phyloP scores from a whole-genome alignment of 2,797 vertebrate species.

The Nasua narica region DNA sequence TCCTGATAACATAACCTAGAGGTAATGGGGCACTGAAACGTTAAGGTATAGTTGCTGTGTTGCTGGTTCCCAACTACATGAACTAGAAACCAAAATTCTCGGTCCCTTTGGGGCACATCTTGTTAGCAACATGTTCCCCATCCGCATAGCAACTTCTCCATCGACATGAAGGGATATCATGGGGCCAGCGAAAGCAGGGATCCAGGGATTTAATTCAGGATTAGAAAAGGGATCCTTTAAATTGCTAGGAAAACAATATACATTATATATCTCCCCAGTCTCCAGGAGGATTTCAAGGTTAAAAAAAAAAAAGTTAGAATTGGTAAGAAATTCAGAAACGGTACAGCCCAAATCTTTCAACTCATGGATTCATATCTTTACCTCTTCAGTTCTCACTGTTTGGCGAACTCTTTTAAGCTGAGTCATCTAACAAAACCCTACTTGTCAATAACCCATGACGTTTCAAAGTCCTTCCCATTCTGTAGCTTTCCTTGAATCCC shows the following conservation, averaged over 20 bases:
- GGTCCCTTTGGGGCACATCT: neutral
- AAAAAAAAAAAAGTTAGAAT: neutral
- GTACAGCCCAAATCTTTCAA: neutral
- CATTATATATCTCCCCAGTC: neutral
- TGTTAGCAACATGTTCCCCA: neutral
- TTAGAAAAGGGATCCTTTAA: neutral
- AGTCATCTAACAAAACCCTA: neutral
- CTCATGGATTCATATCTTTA: neutral
- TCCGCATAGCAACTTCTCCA: neutral
- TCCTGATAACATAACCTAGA: neutral
- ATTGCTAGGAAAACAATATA: neutral
- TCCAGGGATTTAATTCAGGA: neutral
- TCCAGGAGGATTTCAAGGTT: neutral
- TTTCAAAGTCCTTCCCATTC: neutral
- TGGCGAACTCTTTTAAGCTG: neutral
- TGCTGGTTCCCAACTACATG: neutral
- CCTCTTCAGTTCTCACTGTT: neutral
- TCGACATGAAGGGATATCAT: neutral
- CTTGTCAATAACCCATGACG: neutral
- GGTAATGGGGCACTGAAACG: neutral
- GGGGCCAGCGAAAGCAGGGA: neutral
- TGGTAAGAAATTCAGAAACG: neutral
- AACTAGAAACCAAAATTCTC: neutral
- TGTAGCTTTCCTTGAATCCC: neutral
- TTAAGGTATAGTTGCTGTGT: accelerated